Base-by-base conservation (phyloP, 2,113 vertebrate species). In the Hypomesus transpacificus region DNA sequence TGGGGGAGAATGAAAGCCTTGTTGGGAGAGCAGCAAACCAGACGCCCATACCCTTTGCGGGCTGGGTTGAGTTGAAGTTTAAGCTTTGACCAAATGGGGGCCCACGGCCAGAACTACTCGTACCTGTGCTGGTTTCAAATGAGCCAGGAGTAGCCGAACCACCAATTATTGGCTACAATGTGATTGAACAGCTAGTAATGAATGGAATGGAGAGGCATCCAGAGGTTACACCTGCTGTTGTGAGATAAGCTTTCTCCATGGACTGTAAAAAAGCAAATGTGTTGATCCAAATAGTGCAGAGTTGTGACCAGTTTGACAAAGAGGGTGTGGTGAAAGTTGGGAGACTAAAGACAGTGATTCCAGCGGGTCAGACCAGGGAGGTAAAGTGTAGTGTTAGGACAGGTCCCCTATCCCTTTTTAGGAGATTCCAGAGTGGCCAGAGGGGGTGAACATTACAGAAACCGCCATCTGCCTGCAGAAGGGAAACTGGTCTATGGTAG, bases 91-190 rank as follows among this genome's bases (percentile, higher is more conserved):
- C 69, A 57, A 18, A 14, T 1, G 7, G 14, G 16, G 7, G 7
- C 14, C 18, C 66, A 34, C 31, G 56, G 7, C 16, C 57, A 2
- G 75, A 68, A 20, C 57, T 77, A 6, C 3, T 24, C 1, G 78
- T 74, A 3, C 74, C 74, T 8, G 69, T 81, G 3, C 26, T 84
- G 1, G 52, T 81, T 1, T 14, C 70, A 11, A 28, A 31, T 51
- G 68, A 60, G 3, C 63, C 66, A 14, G 71, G 56, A 0, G 56
- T 78, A 17, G 70, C 65, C 11, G 77, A 82, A 4, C 54, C 75
- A 18, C 76, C 76, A 6, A 81, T 84, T 1, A 75, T 80, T 24
- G 70, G 65, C 0, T 81, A 59, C n/a, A 80, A 75, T 20, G 72
- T 79, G 0, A 84, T 84, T 22, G 79, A 84, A 11, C 3, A 75